phyloP scores from a whole-genome alignment of 2,113 vertebrate genomes.

The Chionis minor region DNA sequence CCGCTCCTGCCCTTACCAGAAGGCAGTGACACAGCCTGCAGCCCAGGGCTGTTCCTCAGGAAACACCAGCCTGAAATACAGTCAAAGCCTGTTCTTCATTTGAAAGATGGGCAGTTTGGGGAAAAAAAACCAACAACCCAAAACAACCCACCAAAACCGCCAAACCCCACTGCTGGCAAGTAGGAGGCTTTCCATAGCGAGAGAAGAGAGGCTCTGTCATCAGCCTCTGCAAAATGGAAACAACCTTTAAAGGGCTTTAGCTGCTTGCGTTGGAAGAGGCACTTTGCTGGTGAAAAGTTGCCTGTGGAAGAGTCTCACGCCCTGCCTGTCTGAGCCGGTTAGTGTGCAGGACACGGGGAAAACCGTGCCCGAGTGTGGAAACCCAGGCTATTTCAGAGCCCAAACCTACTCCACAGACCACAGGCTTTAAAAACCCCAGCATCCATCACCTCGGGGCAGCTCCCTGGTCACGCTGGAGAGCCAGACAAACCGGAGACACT shows the following conservation, averaged over 20 bases:
- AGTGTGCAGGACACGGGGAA: fast-evolving
- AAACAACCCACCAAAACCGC: no score
- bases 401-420: background rate
- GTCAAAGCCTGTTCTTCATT: background rate
- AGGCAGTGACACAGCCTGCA: background rate
- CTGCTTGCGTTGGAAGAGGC: fast-evolving
- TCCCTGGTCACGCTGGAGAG: background rate
- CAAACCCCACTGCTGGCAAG: background rate
- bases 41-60: background rate
- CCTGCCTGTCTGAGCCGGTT: background rate
- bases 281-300: background rate
- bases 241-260: background rate
- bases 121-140: no score
- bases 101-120: background rate
- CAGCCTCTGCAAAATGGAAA: background rate
- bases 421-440: background rate
- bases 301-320: fast-evolving
- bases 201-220: background rate
- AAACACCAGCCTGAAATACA: background rate
- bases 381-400: background rate
- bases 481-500: fast-evolving
- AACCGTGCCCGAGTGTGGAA: fast-evolving
- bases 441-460: background rate
- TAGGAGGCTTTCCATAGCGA: background rate
- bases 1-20: background rate